Base-by-base conservation (phyloP, 2,113 vertebrate genomes). In the Muntiacus reevesi region DNA sequence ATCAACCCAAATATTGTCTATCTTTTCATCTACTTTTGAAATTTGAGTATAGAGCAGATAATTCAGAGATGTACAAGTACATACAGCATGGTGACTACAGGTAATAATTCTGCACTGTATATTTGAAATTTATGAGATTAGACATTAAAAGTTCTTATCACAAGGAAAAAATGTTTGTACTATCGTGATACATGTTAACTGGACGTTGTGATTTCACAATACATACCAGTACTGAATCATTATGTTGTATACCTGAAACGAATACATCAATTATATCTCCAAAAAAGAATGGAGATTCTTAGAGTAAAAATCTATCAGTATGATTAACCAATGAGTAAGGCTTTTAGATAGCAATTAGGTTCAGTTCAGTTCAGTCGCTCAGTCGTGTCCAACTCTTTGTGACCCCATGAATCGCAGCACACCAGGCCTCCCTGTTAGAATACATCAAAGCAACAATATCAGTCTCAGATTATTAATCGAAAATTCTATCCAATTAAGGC, bases 401-500 rank as follows among this genome's bases (percentile, higher is more conserved):
- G 47, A 50, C 47, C 47, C 47, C 47, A 50, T 50, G 47, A 50
- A 50, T 50, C 12, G 12, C 47, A 50, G 47, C 47, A 13, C 47
- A 50, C 47, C 47, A 50, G 47, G 47, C 47, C 47, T 50, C 47
- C 47, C 47, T 50, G 47, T 50, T 82, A 97, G 33, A 87, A 84
- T 89, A 89, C 64, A 87, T 43, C 89, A 71, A 93, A 92, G 52
- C 21, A 87, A 89, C 43, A 89, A 54, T 71, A 67, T 86, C 90
- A 87, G 36, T 79, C 40, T 92, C 9, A 60, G 30, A 84, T 92
- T 95, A 81, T 76, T 27, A 92, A 89, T 84, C 43, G 97, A 89
- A 96, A 96, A 95, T 87, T 13, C 40, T 59, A 97, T 82, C n/a
- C 50, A 91, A 94, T 87, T 97, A 94, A 91, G 43, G 11, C n/a